Evolutionary conservation across 2,113 vertebrate genomes (phyloP).

Genomic region (Romanogobio albipinnatus): DNA sequence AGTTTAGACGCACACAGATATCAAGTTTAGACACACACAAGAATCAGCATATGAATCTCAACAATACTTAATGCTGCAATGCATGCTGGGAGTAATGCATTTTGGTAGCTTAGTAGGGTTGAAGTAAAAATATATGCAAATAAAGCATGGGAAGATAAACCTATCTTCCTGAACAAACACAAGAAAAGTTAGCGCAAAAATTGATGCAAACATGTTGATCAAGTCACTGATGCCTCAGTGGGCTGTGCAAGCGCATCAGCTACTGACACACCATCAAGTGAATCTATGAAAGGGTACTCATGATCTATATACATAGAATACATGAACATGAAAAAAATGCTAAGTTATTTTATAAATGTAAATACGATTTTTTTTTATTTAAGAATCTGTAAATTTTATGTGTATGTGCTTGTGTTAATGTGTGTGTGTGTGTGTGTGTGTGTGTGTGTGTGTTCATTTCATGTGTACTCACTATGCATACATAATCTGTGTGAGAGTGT

Average conservation of each 20-base stretch:
- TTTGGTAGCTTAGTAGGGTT: too few species aligned
- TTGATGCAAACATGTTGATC: too few species aligned
- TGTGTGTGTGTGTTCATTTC: slow-evolving; percentile 4
- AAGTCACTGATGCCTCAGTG: not conserved
- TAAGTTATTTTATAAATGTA: not conserved
- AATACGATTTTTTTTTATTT: not conserved
- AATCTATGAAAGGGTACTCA: not conserved
- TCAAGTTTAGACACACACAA: too few species aligned
- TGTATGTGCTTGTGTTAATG: slow-evolving; percentile 20
- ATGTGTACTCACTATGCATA: not conserved
- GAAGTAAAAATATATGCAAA: too few species aligned
- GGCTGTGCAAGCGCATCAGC: not conserved
- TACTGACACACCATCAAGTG: not conserved
- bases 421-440: slow-evolving; percentile 5
- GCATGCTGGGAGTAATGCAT: too few species aligned
- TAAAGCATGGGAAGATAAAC: too few species aligned
- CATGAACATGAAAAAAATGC: not conserved
- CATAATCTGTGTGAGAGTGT: slow-evolving; percentile 19
- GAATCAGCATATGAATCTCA: too few species aligned
- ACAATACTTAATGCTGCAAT: too few species aligned
- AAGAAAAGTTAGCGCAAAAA: too few species aligned
- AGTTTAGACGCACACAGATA: too few species aligned
- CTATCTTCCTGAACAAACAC: too few species aligned
- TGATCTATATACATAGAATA: not conserved
- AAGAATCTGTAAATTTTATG: slow-evolving; percentile 55